Conservation (phyloP, 2,797 vertebrate species). For the Fistularia commersonii region DNA sequence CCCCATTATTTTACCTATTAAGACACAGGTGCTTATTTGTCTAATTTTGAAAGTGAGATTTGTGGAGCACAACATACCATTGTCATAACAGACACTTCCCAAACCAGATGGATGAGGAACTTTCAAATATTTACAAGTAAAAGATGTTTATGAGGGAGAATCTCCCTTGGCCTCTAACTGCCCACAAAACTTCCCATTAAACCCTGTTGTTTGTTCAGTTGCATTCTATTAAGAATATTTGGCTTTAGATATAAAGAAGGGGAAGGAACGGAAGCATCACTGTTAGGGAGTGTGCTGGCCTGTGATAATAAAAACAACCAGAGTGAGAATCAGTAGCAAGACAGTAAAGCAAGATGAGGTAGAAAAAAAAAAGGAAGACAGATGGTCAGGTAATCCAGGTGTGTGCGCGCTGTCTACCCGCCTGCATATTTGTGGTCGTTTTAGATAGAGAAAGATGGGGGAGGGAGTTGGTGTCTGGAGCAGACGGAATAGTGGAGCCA, state of each 20-base stretch:
- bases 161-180: conserved; percentile 1
- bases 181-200: not conserved
- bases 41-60: conserved; percentile 30
- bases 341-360: conserved; percentile 1
- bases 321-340: not conserved
- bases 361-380: conserved; percentile 9
- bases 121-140: conserved; percentile 30
- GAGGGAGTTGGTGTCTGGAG: conserved; percentile 35
- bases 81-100: conserved; percentile 9
- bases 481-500: conserved; percentile 42
- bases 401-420: conserved; percentile 60
- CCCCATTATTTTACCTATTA: conserved; percentile 8
- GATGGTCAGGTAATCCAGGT: conserved; percentile 61
- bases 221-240: no score
- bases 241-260: not conserved
- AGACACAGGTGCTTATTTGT: conserved; percentile 17
- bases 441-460: conserved; percentile 36
- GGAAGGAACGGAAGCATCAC: conserved; percentile 14
- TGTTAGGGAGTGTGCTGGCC: conserved; percentile 11
- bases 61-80: conserved; percentile 18
- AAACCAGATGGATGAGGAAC: conserved; percentile 31
- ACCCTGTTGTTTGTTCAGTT: no score
- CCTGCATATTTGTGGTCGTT: conserved; percentile 65
- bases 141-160: conserved; percentile 5
- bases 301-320: conserved; percentile 15